Evolutionary conservation across 2,797 vertebrate genomes (phyloP), one percentile per base, ranked within the genome.

Genomic region (Anabas testudineus): DNA sequence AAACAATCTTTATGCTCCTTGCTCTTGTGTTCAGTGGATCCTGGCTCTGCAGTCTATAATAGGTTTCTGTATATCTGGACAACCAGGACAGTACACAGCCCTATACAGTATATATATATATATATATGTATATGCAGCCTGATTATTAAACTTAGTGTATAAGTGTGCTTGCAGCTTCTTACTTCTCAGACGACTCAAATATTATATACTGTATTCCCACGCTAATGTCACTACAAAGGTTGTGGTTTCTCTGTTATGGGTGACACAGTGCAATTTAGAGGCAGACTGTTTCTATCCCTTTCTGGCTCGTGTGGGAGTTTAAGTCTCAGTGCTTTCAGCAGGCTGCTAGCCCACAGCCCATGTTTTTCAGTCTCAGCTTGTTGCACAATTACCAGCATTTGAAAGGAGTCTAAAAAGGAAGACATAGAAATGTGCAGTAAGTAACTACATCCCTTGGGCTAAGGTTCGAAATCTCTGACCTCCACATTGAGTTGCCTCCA

Each of bases 321-420:
- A 79, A 76, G 60, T 81, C 76, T 84, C 47, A 48, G 18, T 65
- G 62, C 81, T 77, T 78, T 79, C 66, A 74, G 76, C 74, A 52
- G 75, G 80, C 59, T 70, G 73, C 60, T 64, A 46, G 81, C 80
- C 77, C 16, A 57, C 74, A 85, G 83, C 77, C 36, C 5, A 15
- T 48, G 55, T 71, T 59, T 82, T 78, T 70, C 67, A 78, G 78
- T 62, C 59, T 55, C 28, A 37, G 75, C 65, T 78, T 71, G 74
- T 80, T 82, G 76, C 70, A 83, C 78, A 83, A 81, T 83, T 83
- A 85, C 76, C 67, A 69, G 63, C 49, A 82, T 88, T 76, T 84
- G 71, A 85, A 85, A 78, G 71, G 59, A 79, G 58, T 74, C 73
- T 68, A 71, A 80, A 80, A 81, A 68, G 19, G 67, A 84, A 77